These are phyloP conservation scores for Rhea pennata DNA, from an alignment of 2,113 vertebrate genomes.

Conservation along the genomic window DNA sequence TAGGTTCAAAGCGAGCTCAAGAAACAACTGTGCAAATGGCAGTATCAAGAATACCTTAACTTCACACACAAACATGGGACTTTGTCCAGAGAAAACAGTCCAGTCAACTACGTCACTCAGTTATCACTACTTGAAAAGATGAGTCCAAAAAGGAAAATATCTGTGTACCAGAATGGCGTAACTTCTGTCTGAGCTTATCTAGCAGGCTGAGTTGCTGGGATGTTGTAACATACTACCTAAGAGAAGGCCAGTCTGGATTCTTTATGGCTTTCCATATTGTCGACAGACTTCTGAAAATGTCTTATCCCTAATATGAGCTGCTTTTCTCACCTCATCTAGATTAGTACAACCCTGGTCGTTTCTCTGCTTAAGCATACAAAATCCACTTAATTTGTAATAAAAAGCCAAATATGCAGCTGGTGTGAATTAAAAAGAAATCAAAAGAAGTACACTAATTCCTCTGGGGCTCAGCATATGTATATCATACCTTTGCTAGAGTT, in stretches of 20 bases:
- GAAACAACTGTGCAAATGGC: slow-evolving; percentile 78
- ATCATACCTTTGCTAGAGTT: background rate
- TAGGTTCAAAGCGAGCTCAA: slow-evolving; percentile 86
- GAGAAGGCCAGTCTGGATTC: background rate
- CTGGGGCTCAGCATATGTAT: background rate
- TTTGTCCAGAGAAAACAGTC: slow-evolving; percentile 82
- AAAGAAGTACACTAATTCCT: background rate
- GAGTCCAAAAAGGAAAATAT: slow-evolving; percentile 63
- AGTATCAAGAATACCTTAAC: slow-evolving; percentile 72
- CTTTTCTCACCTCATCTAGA: background rate
- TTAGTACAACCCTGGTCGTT: background rate
- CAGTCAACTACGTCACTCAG: slow-evolving; percentile 75
- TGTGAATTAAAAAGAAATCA: background rate
- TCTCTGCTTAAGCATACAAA: background rate
- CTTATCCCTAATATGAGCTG: background rate
- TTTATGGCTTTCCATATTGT: background rate
- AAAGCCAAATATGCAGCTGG: background rate
- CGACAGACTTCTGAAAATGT: background rate
- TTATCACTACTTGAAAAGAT: slow-evolving; percentile 74
- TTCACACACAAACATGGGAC: slow-evolving; percentile 71
- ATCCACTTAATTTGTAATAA: background rate
- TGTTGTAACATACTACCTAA: background rate
- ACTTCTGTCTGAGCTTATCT: slow-evolving; percentile 37
- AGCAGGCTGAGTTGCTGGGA: background rate
- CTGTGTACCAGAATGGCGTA: slow-evolving; percentile 9